Base-by-base conservation (phyloP, 2,888 invertebrate genomes). In the Antheraea yamamai region DNA sequence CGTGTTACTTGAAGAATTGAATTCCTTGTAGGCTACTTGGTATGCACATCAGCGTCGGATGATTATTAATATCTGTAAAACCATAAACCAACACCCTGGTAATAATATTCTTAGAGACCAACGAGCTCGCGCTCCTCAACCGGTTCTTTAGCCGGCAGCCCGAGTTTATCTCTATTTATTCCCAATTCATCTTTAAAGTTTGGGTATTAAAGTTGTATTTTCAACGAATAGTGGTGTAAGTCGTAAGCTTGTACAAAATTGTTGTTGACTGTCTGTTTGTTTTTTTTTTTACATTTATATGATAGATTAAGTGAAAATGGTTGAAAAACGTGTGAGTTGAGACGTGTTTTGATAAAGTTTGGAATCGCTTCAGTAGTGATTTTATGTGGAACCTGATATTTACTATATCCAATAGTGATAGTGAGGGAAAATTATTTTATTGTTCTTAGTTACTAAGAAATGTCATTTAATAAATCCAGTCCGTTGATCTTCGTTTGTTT, bases 31-130 rank as follows among this genome's bases (percentile, higher is more conserved):
- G 30, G 30, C 64, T 12, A 64, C 64, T 70, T 70, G n/a, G 39
- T 39, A 70, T 39, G 39, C 39, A 70, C 39, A 20, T 70, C 39
- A 39, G n/a, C n/a, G n/a, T 70, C 39, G 20, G 39, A 70, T 70
- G 39, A 70, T 70, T 70, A 70, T 70, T 35, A 70, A 70, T 70
- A 39, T 39, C 70, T 39, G n/a, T 39, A 39, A 70, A 70, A 84
- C 87, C 79, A 81, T 88, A 89, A 88, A 87, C 89, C 84, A 82
- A 82, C 85, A 87, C 83, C 72, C 81, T 87, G 82, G 87, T 87
- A 89, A 90, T 88, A 89, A 90, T 90, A 90, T 92, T 91, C 89
- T 87, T 87, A 87, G 88, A 89, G 84, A 87, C 83, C 90, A 91
- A 92, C 91, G 81, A 91, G 90, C 88, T 87, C 87, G 87, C 87